These are phyloP conservation scores for Urechis unicinctus DNA, from an alignment of 2,888 invertebrate species.

Conservation along the genomic window DNA sequence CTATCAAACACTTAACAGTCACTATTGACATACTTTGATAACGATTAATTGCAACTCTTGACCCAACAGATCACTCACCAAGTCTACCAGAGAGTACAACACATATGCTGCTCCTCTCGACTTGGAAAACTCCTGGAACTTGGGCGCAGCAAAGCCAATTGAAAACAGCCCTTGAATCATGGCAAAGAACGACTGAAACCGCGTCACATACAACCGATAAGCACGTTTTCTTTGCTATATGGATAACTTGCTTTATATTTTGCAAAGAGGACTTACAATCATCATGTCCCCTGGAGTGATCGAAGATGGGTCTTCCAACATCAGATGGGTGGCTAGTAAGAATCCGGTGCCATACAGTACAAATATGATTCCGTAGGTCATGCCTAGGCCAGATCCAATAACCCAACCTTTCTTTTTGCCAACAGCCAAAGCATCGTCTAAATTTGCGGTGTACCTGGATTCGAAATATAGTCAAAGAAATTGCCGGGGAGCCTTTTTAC, in stretches of 20 bases:
- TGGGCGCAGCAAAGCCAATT: constrained; percentile 42
- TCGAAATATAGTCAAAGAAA: no score
- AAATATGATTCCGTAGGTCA: constrained; percentile 47
- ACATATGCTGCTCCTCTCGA: constrained; percentile 57
- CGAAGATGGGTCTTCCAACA: constrained; percentile 28
- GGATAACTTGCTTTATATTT: no score
- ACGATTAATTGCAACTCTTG: no score
- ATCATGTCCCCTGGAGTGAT: no score
- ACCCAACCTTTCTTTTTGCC: constrained; percentile 43
- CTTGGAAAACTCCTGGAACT: constrained; percentile 30
- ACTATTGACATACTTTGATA: no score
- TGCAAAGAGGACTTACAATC: no score
- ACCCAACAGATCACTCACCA: no score
- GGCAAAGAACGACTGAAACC: constrained; percentile 68
- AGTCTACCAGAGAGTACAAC: constrained; percentile 68
- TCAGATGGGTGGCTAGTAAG: constrained; percentile 46
- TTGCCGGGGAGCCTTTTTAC: neutral
- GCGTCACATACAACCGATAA: neutral
- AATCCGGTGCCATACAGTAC: constrained; percentile 46
- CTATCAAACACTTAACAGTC: no score
- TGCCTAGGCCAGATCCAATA: constrained; percentile 35
- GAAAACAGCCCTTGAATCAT: constrained; percentile 46
- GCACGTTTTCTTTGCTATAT: no score
- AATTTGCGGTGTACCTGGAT: constrained; percentile 13
- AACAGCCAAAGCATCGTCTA: constrained; percentile 40